phyloP scores from a whole-genome alignment of 2,888 invertebrate species.

The Lycaena phlaeas region DNA sequence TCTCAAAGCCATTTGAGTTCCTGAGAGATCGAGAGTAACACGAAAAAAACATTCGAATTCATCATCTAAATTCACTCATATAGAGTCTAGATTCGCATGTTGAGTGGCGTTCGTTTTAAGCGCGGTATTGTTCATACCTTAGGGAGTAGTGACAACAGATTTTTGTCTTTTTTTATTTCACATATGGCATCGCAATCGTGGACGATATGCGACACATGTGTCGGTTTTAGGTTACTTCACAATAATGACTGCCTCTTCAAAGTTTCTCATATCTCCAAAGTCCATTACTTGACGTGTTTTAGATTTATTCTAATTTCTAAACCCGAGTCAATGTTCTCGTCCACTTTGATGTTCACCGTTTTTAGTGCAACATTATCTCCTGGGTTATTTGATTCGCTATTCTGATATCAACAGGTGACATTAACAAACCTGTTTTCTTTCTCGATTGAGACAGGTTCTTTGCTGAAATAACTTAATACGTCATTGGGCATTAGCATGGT shows the following conservation, averaged over 20 bases:
- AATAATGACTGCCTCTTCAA: conserved; percentile 65
- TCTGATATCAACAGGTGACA: conserved; percentile 42
- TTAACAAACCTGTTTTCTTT: conserved; percentile 28
- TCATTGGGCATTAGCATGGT: conserved; percentile 20
- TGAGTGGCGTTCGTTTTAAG: conserved; percentile 29
- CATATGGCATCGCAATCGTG: conserved; percentile 72
- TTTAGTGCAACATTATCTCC: conserved; percentile 36
- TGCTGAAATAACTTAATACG: conserved; percentile 20
- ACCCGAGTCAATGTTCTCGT: conserved; percentile 43
- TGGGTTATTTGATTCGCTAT: conserved; percentile 24
- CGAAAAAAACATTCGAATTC: conserved; percentile 26
- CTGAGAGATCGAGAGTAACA: conserved; percentile 52
- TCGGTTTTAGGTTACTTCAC: conserved; percentile 64
- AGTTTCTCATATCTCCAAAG: conserved; percentile 52
- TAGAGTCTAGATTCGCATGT: conserved; percentile 37
- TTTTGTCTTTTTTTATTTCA: conserved; percentile 63
- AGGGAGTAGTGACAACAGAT: conserved; percentile 69
- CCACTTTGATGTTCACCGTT: conserved; percentile 54
- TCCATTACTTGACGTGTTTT: conserved; percentile 52
- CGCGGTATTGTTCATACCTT: conserved; percentile 65
- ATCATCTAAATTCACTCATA: conserved; percentile 26
- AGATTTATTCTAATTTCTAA: conserved; percentile 36
- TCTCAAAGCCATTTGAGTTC: conserved; percentile 49
- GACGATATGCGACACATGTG: conserved; percentile 72
- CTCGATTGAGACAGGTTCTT: conserved; percentile 24